Conservation (phyloP, 2,888 invertebrate species). For the Dorcus hopei region DNA sequence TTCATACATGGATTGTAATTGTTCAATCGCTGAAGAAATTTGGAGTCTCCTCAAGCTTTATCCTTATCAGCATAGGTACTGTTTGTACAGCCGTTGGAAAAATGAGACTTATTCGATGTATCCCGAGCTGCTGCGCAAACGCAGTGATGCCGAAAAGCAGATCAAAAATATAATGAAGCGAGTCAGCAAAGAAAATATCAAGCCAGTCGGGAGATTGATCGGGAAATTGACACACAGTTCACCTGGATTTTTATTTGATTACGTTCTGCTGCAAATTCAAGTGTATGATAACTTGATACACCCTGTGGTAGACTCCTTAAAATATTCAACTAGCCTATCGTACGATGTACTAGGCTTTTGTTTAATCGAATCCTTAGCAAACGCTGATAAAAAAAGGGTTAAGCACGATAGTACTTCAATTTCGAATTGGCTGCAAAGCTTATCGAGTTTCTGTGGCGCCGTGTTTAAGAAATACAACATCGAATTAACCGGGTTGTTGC, state of each 20-base stretch:
- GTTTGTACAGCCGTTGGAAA: slow-evolving; percentile 95
- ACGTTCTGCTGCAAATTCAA: slow-evolving; percentile 57
- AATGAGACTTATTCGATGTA: slow-evolving; percentile 81
- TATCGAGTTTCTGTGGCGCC: slow-evolving; percentile 93
- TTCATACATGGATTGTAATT: slow-evolving; percentile 90
- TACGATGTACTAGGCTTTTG: slow-evolving; percentile 96
- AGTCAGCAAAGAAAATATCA: slow-evolving; percentile 97
- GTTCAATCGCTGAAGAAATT: slow-evolving; percentile 93
- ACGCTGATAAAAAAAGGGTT: slow-evolving; percentile 71
- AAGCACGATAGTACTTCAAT: slow-evolving; percentile 90
- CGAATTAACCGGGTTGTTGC: slow-evolving; percentile 90
- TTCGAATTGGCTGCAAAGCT: slow-evolving; percentile 90
- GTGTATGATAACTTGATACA: slow-evolving; percentile 50
- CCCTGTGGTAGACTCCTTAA: slow-evolving; percentile 96
- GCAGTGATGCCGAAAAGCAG: slow-evolving; percentile 84
- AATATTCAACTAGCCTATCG: slow-evolving; percentile 91
- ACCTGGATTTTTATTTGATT: slow-evolving; percentile 94
- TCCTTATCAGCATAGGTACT: slow-evolving; percentile 80
- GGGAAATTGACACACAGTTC: slow-evolving; percentile 97
- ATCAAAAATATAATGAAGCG: slow-evolving; percentile 96
- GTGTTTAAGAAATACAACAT: slow-evolving; percentile 97
- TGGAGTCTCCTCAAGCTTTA: slow-evolving; percentile 86
- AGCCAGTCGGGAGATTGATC: slow-evolving; percentile 91
- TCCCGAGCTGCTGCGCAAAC: slow-evolving; percentile 77
- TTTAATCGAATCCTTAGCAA: slow-evolving; percentile 86